Evolutionary conservation across 2,113 vertebrate genomes (phyloP).

Genomic region (Dasyurus viverrinus): DNA sequence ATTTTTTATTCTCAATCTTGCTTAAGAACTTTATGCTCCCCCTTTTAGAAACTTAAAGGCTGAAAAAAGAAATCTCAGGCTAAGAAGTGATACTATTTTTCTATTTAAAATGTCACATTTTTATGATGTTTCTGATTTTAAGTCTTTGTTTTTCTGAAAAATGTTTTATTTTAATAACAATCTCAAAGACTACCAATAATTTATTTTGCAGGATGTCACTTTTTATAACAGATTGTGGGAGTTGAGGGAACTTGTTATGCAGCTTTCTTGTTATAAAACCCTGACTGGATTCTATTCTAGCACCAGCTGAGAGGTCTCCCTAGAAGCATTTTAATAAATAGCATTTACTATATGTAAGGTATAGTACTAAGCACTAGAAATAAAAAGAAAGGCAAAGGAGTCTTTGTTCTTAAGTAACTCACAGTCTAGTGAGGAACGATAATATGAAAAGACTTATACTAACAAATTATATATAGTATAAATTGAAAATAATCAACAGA

Average conservation of each 20-base stretch:
- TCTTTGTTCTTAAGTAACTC: too few species aligned
- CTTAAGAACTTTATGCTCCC: constrained; percentile 25
- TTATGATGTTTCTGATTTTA: constrained; percentile 8
- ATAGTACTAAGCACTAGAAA: too few species aligned
- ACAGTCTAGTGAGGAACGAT: too few species aligned
- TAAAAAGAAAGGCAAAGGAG: too few species aligned
- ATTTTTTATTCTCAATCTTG: constrained; percentile 6
- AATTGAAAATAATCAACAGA: too few species aligned
- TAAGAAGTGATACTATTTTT: constrained; percentile 18
- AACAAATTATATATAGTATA: too few species aligned
- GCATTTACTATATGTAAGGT: too few species aligned
- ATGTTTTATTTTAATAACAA: constrained; percentile 40
- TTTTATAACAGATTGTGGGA: constrained; percentile 1
- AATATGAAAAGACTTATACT: too few species aligned
- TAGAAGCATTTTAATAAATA: too few species aligned
- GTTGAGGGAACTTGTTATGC: background rate
- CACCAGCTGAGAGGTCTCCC: background rate
- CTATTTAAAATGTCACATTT: constrained; percentile 32
- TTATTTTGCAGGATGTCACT: constrained; percentile 1
- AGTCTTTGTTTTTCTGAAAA: background rate
- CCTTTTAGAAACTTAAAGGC: constrained; percentile 30
- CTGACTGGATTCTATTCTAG: constrained; percentile 28
- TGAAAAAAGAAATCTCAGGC: constrained; percentile 4
- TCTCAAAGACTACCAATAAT: background rate
- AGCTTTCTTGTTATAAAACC: constrained; percentile 27